Evolutionary conservation across 2,888 invertebrate genomes (phyloP), one percentile per base, ranked within the genome.

Genomic region (Halocaridina rubra): DNA sequence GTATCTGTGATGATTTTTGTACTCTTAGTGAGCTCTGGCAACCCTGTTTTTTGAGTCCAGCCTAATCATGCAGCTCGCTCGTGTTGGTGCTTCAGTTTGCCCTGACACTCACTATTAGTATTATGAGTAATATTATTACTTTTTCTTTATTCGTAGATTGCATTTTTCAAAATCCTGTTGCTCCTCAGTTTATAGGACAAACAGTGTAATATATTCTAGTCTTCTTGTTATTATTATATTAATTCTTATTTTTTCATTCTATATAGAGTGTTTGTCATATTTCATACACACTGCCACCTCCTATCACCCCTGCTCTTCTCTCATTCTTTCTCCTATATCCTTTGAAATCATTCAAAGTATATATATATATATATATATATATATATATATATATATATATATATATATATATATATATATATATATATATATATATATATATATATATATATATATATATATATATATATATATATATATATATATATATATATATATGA

Each of bases 1-100:
- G 81, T 85, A 85, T 85, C 85, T 85, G 85, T 85, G 85, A 85
- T 85, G 80, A n/a, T n/a, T 81, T 85, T 81, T 85, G 77, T 81
- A 81, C 84, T 79, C 79, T 79, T n/a, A 79, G 84, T 84, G 84
- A 74, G 79, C 79, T 75, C 74, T 61, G 39, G 74, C 79, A 67
- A 59, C 82, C n/a, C n/a, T n/a, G n/a, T n/a, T n/a, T n/a, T n/a
- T 24, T 32, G 69, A 30, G 76, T 29, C 81, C 64, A 29, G 57
- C 76, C 19, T 59, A 16, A 59, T 61, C 64, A 39, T 72, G 82
- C 78, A 84, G 82, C 82, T 84, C 82, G 78, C n/a, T n/a, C 39
- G 82, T 78, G 82, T 84, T 84, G 82, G 82, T 84, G 82, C 77
- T 84, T n/a, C n/a, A n/a, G n/a, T n/a, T 61, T 46, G 75, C 72